Conservation (phyloP, 2,888 invertebrate species). For the Megamerina dolium region DNA sequence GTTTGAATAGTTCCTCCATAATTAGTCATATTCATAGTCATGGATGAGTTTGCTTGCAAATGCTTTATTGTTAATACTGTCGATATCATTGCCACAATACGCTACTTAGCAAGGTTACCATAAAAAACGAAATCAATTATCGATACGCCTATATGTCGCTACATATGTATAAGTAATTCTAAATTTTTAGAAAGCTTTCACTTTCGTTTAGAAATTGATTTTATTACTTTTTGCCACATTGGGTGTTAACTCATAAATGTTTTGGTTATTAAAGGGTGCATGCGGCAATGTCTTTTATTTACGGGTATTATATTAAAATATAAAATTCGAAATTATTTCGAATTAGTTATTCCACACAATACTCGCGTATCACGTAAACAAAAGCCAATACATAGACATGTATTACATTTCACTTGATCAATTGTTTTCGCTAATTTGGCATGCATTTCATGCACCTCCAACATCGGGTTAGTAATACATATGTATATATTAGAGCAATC, state of each 20-base stretch:
- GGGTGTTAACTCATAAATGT: neutral
- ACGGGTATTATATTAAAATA: no score
- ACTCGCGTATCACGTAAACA: no score
- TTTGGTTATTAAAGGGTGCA: neutral
- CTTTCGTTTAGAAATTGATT: constrained; percentile 15
- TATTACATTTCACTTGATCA: neutral
- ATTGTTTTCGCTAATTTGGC: neutral
- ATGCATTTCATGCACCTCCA: neutral
- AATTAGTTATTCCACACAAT: neutral
- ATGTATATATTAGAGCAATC: no score
- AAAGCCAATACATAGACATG: neutral
- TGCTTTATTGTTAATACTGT: no score
- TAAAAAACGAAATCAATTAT: no score
- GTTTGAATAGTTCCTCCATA: constrained; percentile 27
- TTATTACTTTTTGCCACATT: neutral
- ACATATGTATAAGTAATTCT: no score
- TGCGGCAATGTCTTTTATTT: neutral
- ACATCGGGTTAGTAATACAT: no score
- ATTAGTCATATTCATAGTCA: constrained; percentile 28
- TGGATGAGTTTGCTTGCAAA: no score
- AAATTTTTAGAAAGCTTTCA: no score
- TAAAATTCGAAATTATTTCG: neutral
- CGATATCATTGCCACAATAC: no score
- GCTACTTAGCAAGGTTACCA: no score
- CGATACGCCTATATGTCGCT: no score